Evolutionary conservation across 2,113 vertebrate species (phyloP).

Genomic region (Tyto alba): DNA sequence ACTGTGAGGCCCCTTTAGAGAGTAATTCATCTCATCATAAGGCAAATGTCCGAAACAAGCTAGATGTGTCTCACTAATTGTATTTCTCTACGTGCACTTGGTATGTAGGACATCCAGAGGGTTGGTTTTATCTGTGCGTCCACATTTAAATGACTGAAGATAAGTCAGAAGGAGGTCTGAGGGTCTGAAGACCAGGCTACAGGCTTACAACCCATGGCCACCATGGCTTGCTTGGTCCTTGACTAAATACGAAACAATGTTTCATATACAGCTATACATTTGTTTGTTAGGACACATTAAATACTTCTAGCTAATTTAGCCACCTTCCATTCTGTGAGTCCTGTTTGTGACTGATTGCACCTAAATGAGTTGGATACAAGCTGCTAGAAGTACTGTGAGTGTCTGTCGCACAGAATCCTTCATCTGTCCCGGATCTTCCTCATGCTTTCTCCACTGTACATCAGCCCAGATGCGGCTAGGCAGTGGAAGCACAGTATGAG

Average conservation of each 20-base stretch:
- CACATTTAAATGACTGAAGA: not conserved
- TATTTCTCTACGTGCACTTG: not conserved
- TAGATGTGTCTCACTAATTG: not conserved
- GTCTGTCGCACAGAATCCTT: not conserved
- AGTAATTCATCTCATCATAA: not conserved
- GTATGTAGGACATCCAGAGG: not conserved
- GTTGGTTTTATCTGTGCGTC: not conserved
- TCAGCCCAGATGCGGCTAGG: not conserved
- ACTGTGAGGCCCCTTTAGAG: not conserved
- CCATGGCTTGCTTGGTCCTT: not conserved
- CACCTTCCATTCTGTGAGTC: not conserved
- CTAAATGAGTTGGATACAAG: not conserved
- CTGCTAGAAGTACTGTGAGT: not conserved
- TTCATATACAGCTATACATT: not conserved
- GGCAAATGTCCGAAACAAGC: not conserved
- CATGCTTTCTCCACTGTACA: rapidly evolving
- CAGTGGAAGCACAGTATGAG: not conserved
- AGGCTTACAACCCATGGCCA: not conserved
- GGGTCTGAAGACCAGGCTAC: not conserved
- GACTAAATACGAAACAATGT: not conserved
- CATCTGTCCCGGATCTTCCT: not conserved
- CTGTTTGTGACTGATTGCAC: not conserved
- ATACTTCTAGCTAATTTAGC: not conserved
- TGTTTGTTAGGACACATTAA: not conserved
- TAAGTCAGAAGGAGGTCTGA: not conserved